Evolutionary conservation across 2,888 invertebrate species (phyloP), one percentile per base, ranked within the genome.

Genomic region (Archips crataeganus): DNA sequence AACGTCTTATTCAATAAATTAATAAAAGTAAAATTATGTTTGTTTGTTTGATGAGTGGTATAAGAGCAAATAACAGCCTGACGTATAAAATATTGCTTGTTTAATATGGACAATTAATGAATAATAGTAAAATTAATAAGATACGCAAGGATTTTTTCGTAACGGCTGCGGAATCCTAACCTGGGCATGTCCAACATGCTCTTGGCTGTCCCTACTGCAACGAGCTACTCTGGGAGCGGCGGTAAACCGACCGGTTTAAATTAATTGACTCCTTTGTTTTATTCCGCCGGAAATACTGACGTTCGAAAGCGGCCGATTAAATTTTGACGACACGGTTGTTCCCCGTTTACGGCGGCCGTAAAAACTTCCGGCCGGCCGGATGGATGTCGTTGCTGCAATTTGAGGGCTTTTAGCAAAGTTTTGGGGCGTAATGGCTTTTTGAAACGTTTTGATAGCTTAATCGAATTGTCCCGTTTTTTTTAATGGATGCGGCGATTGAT

Each of bases 201-300:
- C 23, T 23, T 23, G 23, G 23, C 23, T 11, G 47, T 64, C 57
- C 34, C 59, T 70, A 47, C 74, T 63, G 66, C 23, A 8, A 2
- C 8, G 9, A 32, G 23, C 34, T 39, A 39, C 15, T 23, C 49
- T 59, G 39, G 39, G 71, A 32, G 49, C 72, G 71, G 67, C 68
- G 80, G 81, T 78, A 80, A 81, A 81, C 83, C 82, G 81, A 76
- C 81, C 82, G 78, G 81, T 84, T 85, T 81, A 82, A 85, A 84
- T 85, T 87, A 88, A 89, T 88, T 84, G 88, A 86, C 83, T 86
- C 82, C 85, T 87, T 87, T 89, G 85, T 87, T 87, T 85, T 85
- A 85, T 84, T 83, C 62, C 61, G 73, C 63, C 69, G 76, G 76
- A 60, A 77, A 79, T 79, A 79, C 77, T 79, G 79, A 80, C 79